Percentiles rank a stretch among this genome's conserved stretches.
phyloP scores from a whole-genome alignment of 2,888 invertebrate species.

The Criorhina ranunculi region DNA sequence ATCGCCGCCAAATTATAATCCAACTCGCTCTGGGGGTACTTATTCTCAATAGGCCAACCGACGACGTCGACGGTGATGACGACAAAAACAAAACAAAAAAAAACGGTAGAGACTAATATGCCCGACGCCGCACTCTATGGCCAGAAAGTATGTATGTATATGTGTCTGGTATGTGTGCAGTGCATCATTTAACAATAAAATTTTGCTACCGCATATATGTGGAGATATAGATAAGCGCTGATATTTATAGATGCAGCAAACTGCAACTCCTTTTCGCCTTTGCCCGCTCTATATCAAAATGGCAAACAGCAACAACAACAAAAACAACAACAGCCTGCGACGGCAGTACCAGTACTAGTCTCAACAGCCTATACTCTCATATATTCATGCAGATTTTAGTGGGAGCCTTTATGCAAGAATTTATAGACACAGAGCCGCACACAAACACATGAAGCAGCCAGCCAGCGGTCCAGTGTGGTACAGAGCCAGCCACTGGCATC shows the following conservation, averaged over 20 bases:
- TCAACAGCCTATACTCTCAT: constrained; percentile 65
- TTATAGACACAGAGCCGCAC: constrained; percentile 68
- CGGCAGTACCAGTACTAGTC: constrained; percentile 40
- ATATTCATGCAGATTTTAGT: constrained; percentile 76
- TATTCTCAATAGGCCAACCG: constrained; percentile 57
- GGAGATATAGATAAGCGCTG: constrained; percentile 75
- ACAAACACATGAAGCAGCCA: constrained; percentile 55
- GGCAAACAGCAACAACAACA: constrained; percentile 52
- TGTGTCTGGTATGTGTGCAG: constrained; percentile 48
- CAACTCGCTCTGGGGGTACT: constrained; percentile 26
- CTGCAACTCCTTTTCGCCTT: constrained; percentile 68
- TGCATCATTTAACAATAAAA: constrained; percentile 77
- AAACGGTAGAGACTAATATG: constrained; percentile 35
- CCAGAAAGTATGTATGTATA: constrained; percentile 16
- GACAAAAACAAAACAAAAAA: constrained; percentile 4
- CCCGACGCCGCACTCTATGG: constrained; percentile 2
- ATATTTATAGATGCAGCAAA: constrained; percentile 77
- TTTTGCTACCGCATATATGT: constrained; percentile 76
- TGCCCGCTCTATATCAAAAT: constrained; percentile 39
- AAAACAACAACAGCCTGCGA: constrained; percentile 49
- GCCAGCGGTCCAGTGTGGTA: constrained; percentile 57
- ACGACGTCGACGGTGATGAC: constrained; percentile 3
- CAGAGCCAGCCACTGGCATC: constrained; percentile 69
- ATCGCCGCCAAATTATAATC: constrained; percentile 65
- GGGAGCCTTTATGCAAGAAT: constrained; percentile 75